Evolutionary conservation across 2,888 invertebrate species (phyloP).

Genomic region (Drosophila mimetica): DNA sequence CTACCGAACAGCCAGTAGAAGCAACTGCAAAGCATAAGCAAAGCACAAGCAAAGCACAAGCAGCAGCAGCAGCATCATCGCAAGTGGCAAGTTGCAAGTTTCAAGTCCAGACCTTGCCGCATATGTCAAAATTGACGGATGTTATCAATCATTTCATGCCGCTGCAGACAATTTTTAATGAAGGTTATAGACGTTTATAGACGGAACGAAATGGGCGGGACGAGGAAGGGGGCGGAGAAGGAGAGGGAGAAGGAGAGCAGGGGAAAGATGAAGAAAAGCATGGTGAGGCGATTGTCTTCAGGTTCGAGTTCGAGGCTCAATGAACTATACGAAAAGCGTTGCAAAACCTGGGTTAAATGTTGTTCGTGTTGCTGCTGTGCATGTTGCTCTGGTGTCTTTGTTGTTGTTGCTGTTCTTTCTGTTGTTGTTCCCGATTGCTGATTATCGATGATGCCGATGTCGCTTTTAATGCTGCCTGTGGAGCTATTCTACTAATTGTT

Average conservation of each 20-base stretch:
- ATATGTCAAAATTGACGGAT: conserved; percentile 81
- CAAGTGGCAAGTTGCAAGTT: conserved; percentile 41
- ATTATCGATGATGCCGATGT: conserved; percentile 7
- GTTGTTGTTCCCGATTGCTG: neutral
- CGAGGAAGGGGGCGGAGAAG: conserved; percentile 1
- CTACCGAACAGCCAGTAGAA: conserved; percentile 16
- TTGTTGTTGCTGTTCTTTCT: neutral
- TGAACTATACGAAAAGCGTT: conserved; percentile 37
- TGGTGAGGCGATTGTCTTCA: conserved; percentile 2
- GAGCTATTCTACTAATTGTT: conserved; percentile 4
- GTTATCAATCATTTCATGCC: conserved; percentile 78
- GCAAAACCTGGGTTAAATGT: conserved; percentile 32
- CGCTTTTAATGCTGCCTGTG: conserved; percentile 1
- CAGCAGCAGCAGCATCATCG: conserved; percentile 30
- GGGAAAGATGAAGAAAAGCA: neutral
- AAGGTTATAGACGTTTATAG: conserved; percentile 77
- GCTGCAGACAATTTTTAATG: conserved; percentile 80
- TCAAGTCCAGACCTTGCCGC: conserved; percentile 63
- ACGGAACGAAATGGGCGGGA: conserved; percentile 46
- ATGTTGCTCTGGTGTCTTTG: conserved; percentile 3
- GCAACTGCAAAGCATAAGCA: conserved; percentile 5
- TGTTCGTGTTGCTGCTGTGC: conserved; percentile 27
- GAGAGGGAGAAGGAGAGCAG: neutral
- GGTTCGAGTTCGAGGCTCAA: conserved; percentile 27
- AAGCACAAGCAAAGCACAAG: neutral